A percentile compares a stretch with the other conserved stretches of the same genome.
phyloP scores from a whole-genome alignment of 2,888 invertebrate species.

The Lepetodrilus schrolli region DNA sequence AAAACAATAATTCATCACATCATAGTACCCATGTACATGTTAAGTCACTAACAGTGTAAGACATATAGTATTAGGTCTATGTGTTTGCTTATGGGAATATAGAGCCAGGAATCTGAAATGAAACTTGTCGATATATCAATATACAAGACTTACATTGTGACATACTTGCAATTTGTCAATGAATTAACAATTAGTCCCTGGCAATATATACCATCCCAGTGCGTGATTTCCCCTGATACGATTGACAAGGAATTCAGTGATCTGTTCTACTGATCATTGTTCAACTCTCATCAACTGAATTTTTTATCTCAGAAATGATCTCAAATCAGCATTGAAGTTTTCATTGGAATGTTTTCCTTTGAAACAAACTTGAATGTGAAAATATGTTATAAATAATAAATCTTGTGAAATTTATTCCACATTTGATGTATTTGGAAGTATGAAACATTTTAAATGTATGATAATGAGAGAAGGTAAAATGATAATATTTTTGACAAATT shows the following conservation, averaged over 20 bases:
- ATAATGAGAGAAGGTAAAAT: too few relatives aligned
- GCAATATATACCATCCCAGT: not conserved
- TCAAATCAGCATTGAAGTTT: not conserved
- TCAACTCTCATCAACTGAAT: not conserved
- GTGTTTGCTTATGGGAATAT: too few relatives aligned
- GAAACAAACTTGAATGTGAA: not conserved
- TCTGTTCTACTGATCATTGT: constrained; percentile 8
- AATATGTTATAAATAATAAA: constrained; percentile 11
- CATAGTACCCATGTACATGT: too few relatives aligned
- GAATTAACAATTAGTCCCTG: not conserved
- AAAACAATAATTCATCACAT: too few relatives aligned
- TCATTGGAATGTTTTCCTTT: constrained; percentile 3
- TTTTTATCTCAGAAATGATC: constrained; percentile 12
- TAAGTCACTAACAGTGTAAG: too few relatives aligned
- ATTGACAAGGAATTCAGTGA: not conserved
- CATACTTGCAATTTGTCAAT: not conserved
- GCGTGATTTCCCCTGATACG: not conserved
- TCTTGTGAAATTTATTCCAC: not conserved
- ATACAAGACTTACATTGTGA: not conserved
- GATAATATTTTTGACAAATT: not conserved
- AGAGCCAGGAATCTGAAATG: too few relatives aligned
- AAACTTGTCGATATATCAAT: not conserved
- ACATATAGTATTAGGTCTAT: too few relatives aligned
- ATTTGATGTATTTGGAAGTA: not conserved
- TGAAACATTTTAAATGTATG: not conserved